These are phyloP conservation scores for Perccottus glenii DNA, from an alignment of 2,113 vertebrate genomes.

Conservation along the genomic window DNA sequence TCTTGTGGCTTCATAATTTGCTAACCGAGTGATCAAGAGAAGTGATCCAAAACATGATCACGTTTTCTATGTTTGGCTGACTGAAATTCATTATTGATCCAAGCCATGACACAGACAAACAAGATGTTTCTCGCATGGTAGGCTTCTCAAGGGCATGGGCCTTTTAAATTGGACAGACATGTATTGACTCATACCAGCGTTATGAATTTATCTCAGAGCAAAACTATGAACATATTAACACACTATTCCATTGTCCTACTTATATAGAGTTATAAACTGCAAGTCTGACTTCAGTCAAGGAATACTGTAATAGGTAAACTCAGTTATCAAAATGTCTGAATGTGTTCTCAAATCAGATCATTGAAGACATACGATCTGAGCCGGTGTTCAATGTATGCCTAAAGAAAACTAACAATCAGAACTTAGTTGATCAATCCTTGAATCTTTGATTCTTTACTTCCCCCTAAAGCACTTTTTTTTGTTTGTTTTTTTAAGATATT, in stretches of 20 bases:
- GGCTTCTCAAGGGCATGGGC: slow-evolving; percentile 6
- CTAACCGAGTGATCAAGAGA: slow-evolving; percentile 48
- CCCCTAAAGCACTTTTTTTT: too few species aligned
- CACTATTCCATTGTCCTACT: slow-evolving; percentile 2
- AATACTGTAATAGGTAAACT: background rate
- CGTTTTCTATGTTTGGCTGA: slow-evolving; percentile 15
- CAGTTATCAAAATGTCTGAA: background rate
- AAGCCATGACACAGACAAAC: background rate
- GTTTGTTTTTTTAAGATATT: too few species aligned
- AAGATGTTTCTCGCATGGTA: slow-evolving; percentile 7
- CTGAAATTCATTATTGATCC: slow-evolving; percentile 50
- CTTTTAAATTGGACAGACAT: slow-evolving; percentile 30
- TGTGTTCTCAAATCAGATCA: too few species aligned
- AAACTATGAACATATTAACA: slow-evolving; percentile 22
- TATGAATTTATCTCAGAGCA: background rate
- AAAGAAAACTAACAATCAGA: too few species aligned
- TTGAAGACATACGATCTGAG: too few species aligned
- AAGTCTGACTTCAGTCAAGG: background rate
- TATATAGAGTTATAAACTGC: background rate
- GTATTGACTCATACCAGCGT: slow-evolving; percentile 4
- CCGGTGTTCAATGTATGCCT: too few species aligned
- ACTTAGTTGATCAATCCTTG: too few species aligned
- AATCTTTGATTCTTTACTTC: too few species aligned
- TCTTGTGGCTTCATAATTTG: slow-evolving; percentile 53
- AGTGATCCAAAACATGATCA: slow-evolving; percentile 50